These are phyloP conservation scores for Phyllotreta cruciferae DNA, from an alignment of 2,888 invertebrate species.

Conservation along the genomic window DNA sequence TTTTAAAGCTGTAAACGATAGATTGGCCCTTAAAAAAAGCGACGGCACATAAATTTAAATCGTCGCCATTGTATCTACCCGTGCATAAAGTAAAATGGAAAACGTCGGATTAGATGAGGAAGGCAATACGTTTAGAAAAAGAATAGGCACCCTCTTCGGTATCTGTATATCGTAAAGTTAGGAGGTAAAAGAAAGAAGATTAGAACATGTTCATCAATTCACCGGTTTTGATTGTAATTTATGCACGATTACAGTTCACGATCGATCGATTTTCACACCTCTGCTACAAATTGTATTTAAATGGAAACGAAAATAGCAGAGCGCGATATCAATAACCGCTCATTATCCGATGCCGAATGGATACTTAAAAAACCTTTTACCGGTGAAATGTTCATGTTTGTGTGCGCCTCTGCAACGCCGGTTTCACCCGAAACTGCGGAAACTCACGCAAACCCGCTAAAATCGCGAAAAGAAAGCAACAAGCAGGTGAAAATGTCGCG, in stretches of 20 bases:
- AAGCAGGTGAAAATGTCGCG: too few relatives aligned
- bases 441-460: slow-evolving; percentile 30
- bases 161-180: too few relatives aligned
- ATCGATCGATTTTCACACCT: slow-evolving; percentile 23
- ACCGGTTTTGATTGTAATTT: too few relatives aligned
- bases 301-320: slow-evolving; percentile 26
- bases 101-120: slow-evolving; percentile 19
- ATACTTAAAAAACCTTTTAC: slow-evolving; percentile 20
- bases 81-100: slow-evolving; percentile 33
- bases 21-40: slow-evolving; percentile 25
- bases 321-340: slow-evolving; percentile 22
- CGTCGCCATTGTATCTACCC: slow-evolving; percentile 23
- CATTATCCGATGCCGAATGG: slow-evolving; percentile 25
- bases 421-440: slow-evolving; percentile 32
- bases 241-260: background rate
- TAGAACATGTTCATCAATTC: too few relatives aligned
- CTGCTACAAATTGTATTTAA: slow-evolving; percentile 18
- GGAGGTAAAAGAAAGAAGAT: too few relatives aligned
- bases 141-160: too few relatives aligned
- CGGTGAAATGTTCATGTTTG: slow-evolving; percentile 15
- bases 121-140: too few relatives aligned
- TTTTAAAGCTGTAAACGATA: slow-evolving; percentile 20
- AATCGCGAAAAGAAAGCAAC: too few relatives aligned
- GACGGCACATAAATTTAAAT: slow-evolving; percentile 28
- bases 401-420: slow-evolving; percentile 20